A percentile compares a stretch with the other conserved stretches of the same genome.
Evolutionary conservation across 1,140 invertebrate species (phyloP).

Genomic region (Cherax destructor): DNA sequence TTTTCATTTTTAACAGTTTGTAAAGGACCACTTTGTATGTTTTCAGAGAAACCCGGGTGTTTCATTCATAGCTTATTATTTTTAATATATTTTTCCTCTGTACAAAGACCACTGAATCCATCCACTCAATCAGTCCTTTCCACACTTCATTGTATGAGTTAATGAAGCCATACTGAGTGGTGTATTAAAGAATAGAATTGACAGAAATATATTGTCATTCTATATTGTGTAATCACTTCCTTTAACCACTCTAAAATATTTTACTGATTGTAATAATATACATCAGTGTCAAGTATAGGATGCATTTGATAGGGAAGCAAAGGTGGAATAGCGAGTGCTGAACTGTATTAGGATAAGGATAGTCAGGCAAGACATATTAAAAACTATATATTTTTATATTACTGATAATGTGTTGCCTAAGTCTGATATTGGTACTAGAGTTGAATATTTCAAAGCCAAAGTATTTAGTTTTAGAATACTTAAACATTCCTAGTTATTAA

Average conservation of each 20-base stretch:
- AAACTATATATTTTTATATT: background rate
- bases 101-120: background rate
- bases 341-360: background rate
- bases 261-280: background rate
- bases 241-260: background rate
- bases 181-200: background rate
- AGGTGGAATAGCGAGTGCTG: background rate
- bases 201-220: background rate
- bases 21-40: no score
- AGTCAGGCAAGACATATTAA: background rate
- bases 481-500: background rate
- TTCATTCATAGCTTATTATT: no score
- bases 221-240: background rate
- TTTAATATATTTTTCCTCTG: no score
- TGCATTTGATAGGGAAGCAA: background rate
- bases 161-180: background rate
- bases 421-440: background rate
- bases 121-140: background rate
- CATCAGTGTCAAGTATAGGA: background rate
- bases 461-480: background rate
- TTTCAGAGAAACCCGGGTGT: no score
- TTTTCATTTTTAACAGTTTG: no score
- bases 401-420: background rate
- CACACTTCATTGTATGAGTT: background rate
- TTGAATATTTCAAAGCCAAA: conserved; percentile 5